phyloP scores from a whole-genome alignment of 2,113 vertebrate genomes.

The Hyaena hyaena region DNA sequence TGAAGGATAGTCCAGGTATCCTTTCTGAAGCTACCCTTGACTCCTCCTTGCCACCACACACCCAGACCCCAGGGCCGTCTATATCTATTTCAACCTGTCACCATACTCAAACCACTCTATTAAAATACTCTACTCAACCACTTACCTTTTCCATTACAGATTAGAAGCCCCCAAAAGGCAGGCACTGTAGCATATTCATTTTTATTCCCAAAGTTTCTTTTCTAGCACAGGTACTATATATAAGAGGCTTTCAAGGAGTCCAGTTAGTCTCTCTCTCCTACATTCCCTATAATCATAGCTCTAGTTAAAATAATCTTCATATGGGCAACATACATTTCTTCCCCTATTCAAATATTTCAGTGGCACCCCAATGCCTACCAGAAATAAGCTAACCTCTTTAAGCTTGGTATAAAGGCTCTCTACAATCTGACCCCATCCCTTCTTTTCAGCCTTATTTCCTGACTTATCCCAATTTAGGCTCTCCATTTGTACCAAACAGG shows the following conservation, averaged over 20 bases:
- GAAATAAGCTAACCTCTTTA: conserved; percentile 10
- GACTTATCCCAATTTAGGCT: not conserved
- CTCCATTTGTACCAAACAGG: not conserved
- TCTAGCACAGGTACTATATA: not conserved
- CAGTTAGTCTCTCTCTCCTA: not conserved
- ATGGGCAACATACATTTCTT: not conserved
- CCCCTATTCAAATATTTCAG: not conserved
- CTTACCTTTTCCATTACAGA: not conserved
- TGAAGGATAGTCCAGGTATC: not conserved
- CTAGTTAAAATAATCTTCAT: conserved; percentile 11
- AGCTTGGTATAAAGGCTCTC: not conserved
- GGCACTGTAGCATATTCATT: not conserved
- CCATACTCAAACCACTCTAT: not conserved
- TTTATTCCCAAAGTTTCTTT: not conserved
- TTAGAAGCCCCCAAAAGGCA: not conserved
- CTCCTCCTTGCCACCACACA: not conserved
- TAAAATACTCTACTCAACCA: not conserved
- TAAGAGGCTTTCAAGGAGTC: not conserved
- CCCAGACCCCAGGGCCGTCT: not conserved
- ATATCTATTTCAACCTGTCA: not conserved
- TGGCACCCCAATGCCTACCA: not conserved
- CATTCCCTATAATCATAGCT: not conserved
- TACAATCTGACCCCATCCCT: not conserved
- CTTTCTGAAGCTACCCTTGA: not conserved
- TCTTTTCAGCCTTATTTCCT: not conserved